Evolutionary conservation across 1,140 invertebrate genomes (phyloP).

Genomic region (Thaumetopoea pityocampa): DNA sequence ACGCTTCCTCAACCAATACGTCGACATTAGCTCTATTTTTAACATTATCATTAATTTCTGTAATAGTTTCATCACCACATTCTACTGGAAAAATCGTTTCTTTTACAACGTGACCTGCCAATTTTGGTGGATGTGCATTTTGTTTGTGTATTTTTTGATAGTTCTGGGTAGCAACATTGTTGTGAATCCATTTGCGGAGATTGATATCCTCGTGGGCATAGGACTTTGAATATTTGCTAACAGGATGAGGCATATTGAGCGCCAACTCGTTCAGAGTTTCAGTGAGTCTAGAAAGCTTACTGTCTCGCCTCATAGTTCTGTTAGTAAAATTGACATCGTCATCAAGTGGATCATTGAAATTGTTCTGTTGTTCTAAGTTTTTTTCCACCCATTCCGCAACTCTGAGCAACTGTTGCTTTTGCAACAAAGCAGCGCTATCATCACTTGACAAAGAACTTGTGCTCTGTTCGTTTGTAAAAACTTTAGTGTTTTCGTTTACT

Average conservation of each 20-base stretch:
- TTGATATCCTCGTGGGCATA: conserved; percentile 42
- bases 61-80: conserved; percentile 45
- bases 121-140: conserved; percentile 22
- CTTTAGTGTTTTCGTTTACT: conserved; percentile 65
- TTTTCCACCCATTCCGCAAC: conserved; percentile 83
- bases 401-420: conserved; percentile 79
- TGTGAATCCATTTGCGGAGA: conserved; percentile 51
- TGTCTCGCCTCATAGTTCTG: conserved; percentile 43
- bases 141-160: conserved; percentile 33
- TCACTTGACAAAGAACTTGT: conserved; percentile 73
- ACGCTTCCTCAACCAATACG: conserved; percentile 38
- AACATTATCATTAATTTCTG: conserved; percentile 42
- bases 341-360: conserved; percentile 62
- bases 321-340: conserved; percentile 52
- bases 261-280: conserved; percentile 64
- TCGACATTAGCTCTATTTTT: conserved; percentile 22
- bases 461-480: conserved; percentile 70
- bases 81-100: conserved; percentile 67
- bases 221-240: conserved; percentile 61
- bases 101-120: conserved; percentile 47
- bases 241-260: conserved; percentile 66
- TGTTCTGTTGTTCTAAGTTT: conserved; percentile 74
- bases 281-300: conserved; percentile 54
- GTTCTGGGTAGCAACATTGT: conserved; percentile 29
- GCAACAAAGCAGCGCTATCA: conserved; percentile 71